These are phyloP conservation scores for Siderastrea siderea DNA, from an alignment of 92 coral and sea anemone species.

Conservation along the genomic window DNA sequence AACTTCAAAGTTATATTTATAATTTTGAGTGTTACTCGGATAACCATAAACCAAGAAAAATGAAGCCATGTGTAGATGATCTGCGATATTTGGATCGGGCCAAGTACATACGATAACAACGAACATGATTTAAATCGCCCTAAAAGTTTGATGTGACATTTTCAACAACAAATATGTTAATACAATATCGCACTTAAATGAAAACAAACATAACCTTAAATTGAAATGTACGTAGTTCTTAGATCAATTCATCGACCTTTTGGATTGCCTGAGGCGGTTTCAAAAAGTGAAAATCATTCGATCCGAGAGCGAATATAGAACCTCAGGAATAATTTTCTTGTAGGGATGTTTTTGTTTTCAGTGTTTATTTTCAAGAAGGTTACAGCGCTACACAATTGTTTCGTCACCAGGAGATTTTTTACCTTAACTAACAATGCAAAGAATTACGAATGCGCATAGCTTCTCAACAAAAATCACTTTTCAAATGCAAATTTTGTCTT, in stretches of 20 bases:
- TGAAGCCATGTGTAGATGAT: too few relatives aligned
- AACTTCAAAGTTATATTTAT: too few relatives aligned
- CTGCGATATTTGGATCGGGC: neutral
- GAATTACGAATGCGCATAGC: neutral
- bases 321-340: neutral
- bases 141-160: conserved; percentile 1
- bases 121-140: neutral
- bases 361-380: neutral
- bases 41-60: neutral
- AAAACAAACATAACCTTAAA: conserved; percentile 16
- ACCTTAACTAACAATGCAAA: neutral
- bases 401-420: neutral
- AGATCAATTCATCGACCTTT: neutral
- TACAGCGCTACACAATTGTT: neutral
- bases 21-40: too few relatives aligned
- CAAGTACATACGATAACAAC: neutral
- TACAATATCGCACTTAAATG: neutral
- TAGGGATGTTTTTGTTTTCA: neutral
- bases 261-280: neutral
- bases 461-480: conserved; percentile 3
- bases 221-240: too few relatives aligned
- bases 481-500: conserved; percentile 23
- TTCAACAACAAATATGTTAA: neutral
- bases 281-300: conserved; percentile 3
- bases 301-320: neutral